Evolutionary conservation across 2,113 vertebrate species (phyloP).

Genomic region (Copsychus sechellarum): DNA sequence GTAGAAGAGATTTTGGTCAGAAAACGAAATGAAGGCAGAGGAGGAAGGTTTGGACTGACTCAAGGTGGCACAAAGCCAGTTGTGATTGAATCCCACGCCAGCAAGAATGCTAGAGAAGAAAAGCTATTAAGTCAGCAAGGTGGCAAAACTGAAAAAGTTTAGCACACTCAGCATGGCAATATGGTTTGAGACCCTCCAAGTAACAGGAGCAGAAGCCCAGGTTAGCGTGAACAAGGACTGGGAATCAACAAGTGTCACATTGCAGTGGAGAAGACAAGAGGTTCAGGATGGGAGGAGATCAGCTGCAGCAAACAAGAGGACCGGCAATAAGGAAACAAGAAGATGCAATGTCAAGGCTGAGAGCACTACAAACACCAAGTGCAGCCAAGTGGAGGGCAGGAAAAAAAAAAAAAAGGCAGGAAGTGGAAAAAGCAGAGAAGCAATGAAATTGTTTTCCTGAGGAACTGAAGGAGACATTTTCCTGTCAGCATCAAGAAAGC

Average conservation of each 20-base stretch:
- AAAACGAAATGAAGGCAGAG: conserved; percentile 16
- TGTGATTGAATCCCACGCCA: conserved; percentile 3
- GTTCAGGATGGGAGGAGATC: not conserved
- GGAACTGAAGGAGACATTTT: not conserved
- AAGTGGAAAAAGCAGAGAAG: not conserved
- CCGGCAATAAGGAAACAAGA: not conserved
- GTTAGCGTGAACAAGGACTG: not conserved
- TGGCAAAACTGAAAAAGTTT: not conserved
- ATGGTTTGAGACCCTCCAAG: not conserved
- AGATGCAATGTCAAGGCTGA: not conserved
- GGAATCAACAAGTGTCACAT: not conserved
- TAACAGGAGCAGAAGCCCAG: not conserved
- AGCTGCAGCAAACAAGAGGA: not conserved
- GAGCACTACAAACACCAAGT: not conserved
- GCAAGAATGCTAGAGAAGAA: not conserved
- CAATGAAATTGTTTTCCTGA: not conserved
- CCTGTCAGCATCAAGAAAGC: not conserved
- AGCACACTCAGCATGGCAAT: not conserved
- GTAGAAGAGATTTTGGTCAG: not conserved
- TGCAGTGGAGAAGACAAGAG: not conserved
- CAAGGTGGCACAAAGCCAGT: conserved; percentile 43
- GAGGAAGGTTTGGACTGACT: conserved; percentile 16
- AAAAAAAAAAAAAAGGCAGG: not conserved
- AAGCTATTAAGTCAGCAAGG: conserved; percentile 40
- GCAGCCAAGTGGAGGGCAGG: not conserved